Percentiles rank a stretch among this genome's conserved stretches.
phyloP scores from a whole-genome alignment of 2,888 invertebrate species.

The Patella caerulea region DNA sequence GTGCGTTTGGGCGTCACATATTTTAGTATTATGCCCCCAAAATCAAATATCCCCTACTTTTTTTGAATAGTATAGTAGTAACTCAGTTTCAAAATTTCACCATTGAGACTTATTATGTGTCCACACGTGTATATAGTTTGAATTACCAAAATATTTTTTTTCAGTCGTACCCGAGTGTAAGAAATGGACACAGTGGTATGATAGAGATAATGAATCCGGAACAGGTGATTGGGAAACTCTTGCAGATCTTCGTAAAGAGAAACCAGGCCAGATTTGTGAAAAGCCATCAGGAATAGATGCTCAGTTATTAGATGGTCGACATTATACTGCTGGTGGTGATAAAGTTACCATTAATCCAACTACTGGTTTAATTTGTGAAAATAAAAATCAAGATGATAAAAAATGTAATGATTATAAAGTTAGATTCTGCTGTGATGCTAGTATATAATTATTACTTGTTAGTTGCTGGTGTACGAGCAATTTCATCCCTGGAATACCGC shows the following conservation, averaged over 20 bases:
- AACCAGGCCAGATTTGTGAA: not conserved
- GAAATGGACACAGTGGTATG: not conserved
- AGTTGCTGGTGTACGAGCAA: too few species aligned
- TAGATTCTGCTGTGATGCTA: not conserved
- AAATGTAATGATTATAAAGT: slow-evolving; percentile 5
- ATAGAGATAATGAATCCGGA: not conserved
- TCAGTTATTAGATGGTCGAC: not conserved
- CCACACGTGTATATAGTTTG: too few species aligned
- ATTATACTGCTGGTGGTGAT: not conserved
- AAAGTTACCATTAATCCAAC: not conserved
- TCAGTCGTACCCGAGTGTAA: not conserved
- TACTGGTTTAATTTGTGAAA: not conserved
- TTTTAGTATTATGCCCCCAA: too few species aligned
- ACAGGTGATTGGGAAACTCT: slow-evolving; percentile 7
- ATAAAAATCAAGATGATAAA: not conserved
- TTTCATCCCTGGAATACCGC: too few species aligned
- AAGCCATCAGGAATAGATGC: not conserved
- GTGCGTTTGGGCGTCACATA: too few species aligned
- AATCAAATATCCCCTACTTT: too few species aligned
- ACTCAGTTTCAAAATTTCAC: too few species aligned
- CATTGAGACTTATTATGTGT: too few species aligned
- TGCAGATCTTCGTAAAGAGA: not conserved
- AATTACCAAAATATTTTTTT: not conserved
- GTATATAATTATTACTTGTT: not conserved
- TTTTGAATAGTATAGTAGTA: too few species aligned